Evolutionary conservation across 1,140 invertebrate genomes (phyloP).

Genomic region (Trissolcus basalis): DNA sequence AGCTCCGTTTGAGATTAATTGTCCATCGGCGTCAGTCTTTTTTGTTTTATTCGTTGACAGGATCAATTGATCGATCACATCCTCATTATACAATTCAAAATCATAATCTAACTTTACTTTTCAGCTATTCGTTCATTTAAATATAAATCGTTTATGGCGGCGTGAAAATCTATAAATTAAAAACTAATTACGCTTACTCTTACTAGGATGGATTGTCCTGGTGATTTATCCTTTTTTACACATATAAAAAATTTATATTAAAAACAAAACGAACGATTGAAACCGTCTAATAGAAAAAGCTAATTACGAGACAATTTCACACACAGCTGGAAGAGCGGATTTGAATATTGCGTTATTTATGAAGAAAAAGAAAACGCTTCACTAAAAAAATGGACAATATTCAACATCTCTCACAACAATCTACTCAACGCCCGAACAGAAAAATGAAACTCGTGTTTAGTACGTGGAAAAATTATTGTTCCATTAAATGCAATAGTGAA

Average conservation of each 20-base stretch:
- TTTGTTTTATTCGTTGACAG: constrained; percentile 31
- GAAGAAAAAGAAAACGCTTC: constrained; percentile 58
- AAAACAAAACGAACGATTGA: constrained; percentile 15
- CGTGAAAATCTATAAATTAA: constrained; percentile 8
- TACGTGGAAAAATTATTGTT: no score
- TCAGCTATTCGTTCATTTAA: no score
- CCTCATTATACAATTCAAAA: constrained; percentile 4
- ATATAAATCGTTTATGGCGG: no score
- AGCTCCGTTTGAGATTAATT: constrained; percentile 48
- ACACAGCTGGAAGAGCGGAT: constrained; percentile 73
- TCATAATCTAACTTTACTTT: background rate
- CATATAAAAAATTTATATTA: background rate
- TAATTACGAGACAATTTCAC: constrained; percentile 56
- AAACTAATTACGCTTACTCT: constrained; percentile 20
- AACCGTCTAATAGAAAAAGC: constrained; percentile 21
- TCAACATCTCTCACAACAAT: background rate
- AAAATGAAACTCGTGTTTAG: no score
- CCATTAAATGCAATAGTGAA: constrained; percentile 31
- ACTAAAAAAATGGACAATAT: constrained; percentile 43
- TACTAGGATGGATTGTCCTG: constrained; percentile 16
- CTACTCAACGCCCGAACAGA: no score
- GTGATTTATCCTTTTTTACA: constrained; percentile 8
- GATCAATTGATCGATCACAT: constrained; percentile 18
- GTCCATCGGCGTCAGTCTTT: constrained; percentile 51
- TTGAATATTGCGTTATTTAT: constrained; percentile 63